Base-by-base conservation (phyloP, 2,888 invertebrate genomes). In the Rhodophaea formosa region DNA sequence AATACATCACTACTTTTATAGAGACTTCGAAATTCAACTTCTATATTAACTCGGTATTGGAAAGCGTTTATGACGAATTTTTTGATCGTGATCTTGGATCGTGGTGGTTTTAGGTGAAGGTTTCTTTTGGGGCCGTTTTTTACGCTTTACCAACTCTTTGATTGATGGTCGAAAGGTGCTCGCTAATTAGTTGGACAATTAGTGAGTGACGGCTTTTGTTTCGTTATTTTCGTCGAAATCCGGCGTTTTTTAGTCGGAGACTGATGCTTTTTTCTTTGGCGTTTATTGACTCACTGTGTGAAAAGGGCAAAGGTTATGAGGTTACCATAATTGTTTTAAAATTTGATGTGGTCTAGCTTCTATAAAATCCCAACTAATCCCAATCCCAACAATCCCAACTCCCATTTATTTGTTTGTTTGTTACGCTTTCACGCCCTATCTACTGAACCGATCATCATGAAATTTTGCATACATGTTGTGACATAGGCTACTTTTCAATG, bases 111-210 rank as follows among this genome's bases (percentile, higher is more conserved):
- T 62, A 63, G 63, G 63, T 65, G 59, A 60, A 58, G 63, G 62
- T 71, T 74, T 66, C 69, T 68, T 71, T 67, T 65, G 68, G 66
- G 68, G 66, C 64, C 60, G 65, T 74, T 75, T 75, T 75, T 79
- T 74, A 70, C 70, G 65, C 68, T 68, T 74, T 68, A 68, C 66
- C 70, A 65, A 65, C 63, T 68, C 66, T 74, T 79, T 83, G 84
- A 84, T 80, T 77, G 79, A 84, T 83, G 72, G 69, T 71, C 65
- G 59, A 68, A 79, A 82, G 81, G 78, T 83, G 80, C 76, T 60
- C 75, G 74, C 65, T 82, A 82, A 84, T 84, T 84, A 82, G 77
- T 67, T 64, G 67, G 65, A 74, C 75, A 79, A 82, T 82, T 83
- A 83, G 78, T 69, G 65, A 63, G 59, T 58, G 59, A 59, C 56